Conservation (phyloP, 1,140 invertebrate species). For the Epicauta chinensis region DNA sequence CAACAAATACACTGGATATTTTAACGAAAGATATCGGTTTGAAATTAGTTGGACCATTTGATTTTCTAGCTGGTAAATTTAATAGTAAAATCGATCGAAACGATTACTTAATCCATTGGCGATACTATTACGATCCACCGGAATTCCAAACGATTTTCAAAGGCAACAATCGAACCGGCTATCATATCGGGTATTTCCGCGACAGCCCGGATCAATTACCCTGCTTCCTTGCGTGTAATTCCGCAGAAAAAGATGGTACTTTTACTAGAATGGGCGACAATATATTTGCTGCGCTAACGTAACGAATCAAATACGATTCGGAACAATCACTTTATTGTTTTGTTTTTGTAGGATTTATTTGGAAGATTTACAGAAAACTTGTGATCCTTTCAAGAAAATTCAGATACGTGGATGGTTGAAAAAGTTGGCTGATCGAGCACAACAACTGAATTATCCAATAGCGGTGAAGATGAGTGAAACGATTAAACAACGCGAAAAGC, state of each 20-base stretch:
- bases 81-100: conserved; percentile 45
- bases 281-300: conserved; percentile 80
- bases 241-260: conserved; percentile 48
- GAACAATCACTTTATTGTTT: conserved; percentile 4
- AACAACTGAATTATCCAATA: conserved; percentile 51
- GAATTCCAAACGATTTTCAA: conserved; percentile 81
- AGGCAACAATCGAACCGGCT: conserved; percentile 59
- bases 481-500: conserved; percentile 59
- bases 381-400: conserved; percentile 61
- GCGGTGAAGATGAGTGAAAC: conserved; percentile 53
- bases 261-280: conserved; percentile 72
- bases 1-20: conserved; percentile 54
- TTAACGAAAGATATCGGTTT: conserved; percentile 58
- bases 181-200: conserved; percentile 86
- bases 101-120: conserved; percentile 74
- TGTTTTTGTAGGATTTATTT: conserved; percentile 52
- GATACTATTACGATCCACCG: conserved; percentile 90
- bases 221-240: conserved; percentile 12
- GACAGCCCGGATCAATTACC: conserved; percentile 63
- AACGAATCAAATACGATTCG: conserved; percentile 38
- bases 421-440: conserved; percentile 58
- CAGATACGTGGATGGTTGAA: conserved; percentile 53
- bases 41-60: conserved; percentile 78
- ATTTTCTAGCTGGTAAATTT: conserved; percentile 63
- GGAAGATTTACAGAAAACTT: conserved; percentile 52